Percentiles rank a stretch among this genome's conserved stretches.
phyloP scores from a whole-genome alignment of 2,888 invertebrate genomes.

The Eurytoma californica region DNA sequence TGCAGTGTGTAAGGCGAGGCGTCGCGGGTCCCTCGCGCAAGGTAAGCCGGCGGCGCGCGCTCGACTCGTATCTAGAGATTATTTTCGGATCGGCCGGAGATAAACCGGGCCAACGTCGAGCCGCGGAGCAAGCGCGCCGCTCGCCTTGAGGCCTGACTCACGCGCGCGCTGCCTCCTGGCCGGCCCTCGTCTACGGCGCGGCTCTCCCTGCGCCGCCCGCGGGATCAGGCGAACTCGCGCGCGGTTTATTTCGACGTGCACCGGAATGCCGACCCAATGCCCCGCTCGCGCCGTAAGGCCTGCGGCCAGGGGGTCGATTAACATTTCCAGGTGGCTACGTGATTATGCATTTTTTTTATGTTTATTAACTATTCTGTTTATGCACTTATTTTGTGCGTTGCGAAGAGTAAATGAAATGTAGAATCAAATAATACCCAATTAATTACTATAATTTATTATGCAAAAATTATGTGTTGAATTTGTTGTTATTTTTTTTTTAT shows the following conservation, averaged over 20 bases:
- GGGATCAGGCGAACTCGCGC: not conserved
- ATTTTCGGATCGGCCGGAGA: slow-evolving; percentile 70
- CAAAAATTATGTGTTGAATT: too few species aligned
- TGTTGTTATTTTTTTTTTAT: too few species aligned
- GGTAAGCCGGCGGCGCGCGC: slow-evolving; percentile 6
- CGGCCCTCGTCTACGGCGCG: too few species aligned
- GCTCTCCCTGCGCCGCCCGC: not conserved
- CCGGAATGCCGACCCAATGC: slow-evolving; percentile 24
- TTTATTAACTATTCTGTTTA: too few species aligned
- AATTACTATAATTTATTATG: too few species aligned
- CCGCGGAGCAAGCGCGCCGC: slow-evolving; percentile 50
- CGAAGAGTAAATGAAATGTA: too few species aligned
- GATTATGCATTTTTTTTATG: too few species aligned
- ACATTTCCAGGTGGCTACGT: too few species aligned
- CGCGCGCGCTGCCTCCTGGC: not conserved
- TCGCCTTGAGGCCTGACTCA: slow-evolving; percentile 67
- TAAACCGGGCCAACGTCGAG: slow-evolving; percentile 72
- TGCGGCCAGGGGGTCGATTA: too few species aligned
- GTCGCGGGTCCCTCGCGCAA: slow-evolving; percentile 4
- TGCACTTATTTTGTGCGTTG: too few species aligned
- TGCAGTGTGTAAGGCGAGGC: not conserved
- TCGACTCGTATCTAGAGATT: slow-evolving; percentile 68
- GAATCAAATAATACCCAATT: too few species aligned
- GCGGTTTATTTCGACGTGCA: slow-evolving; percentile 33
- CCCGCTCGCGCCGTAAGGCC: too few species aligned